Percentiles rank a stretch among this genome's conserved stretches.
Conservation (phyloP, 1,140 invertebrate genomes). For the Limonius californicus region DNA sequence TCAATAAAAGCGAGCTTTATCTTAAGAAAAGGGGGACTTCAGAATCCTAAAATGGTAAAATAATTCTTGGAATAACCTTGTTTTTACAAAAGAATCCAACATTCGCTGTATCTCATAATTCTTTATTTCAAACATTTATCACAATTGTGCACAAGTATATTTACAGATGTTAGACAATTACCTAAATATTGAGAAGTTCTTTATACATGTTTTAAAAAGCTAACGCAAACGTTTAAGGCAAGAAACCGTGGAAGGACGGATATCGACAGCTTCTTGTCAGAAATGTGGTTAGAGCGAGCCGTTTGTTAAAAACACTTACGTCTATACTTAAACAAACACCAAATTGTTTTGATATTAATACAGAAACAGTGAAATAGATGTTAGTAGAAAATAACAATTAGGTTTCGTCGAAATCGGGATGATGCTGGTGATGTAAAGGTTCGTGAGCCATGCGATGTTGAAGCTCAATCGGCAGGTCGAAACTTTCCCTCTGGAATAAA, state of each 20-base stretch:
- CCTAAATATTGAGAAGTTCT: no score
- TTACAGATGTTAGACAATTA: neutral
- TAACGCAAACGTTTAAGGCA: slow-evolving; percentile 11
- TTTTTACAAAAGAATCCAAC: no score
- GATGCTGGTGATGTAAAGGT: neutral
- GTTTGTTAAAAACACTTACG: neutral
- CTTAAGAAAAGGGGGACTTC: no score
- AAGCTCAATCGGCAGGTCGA: slow-evolving; percentile 18
- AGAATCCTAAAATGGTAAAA: no score
- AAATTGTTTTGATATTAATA: no score
- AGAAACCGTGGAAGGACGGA: slow-evolving; percentile 29
- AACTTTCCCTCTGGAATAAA: neutral
- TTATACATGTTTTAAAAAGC: neutral
- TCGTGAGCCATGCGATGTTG: slow-evolving; percentile 19
- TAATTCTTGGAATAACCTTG: no score
- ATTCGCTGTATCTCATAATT: no score
- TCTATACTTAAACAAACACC: neutral
- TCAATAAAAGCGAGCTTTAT: no score
- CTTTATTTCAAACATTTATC: slow-evolving; percentile 9
- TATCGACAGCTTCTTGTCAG: slow-evolving; percentile 25
- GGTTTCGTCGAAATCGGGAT: neutral
- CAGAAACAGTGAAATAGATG: neutral
- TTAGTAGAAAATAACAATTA: slow-evolving; percentile 5
- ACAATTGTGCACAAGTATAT: slow-evolving; percentile 7
- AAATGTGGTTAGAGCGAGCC: slow-evolving; percentile 4